Evolutionary conservation across 1,140 invertebrate genomes (phyloP), one percentile per base, ranked within the genome.

Genomic region (Drosophila kepulauana): DNA sequence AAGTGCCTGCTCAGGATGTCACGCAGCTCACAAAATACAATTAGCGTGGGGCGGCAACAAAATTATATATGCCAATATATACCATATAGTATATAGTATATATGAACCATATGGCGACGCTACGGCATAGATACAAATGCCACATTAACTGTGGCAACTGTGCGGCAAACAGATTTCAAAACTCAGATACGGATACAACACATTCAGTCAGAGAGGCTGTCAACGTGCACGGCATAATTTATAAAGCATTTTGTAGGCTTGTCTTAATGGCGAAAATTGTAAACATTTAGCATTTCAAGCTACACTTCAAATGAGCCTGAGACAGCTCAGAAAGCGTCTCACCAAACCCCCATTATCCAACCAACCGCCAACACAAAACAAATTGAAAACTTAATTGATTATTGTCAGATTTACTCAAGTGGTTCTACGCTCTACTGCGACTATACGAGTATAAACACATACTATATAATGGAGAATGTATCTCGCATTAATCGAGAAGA

Each of bases 211-310:
- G 59, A 65, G 62, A 51, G 67, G 38, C 75, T 66, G 64, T 16
- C 45, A 49, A 89, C 84, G 85, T 87, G 84, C 59, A 41, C 28
- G 80, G 84, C 84, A 87, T 87, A 87, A 87, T 87, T 87, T 78
- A 84, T 78, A 67, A 75, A 41, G 45, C 59, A 75, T 84, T 89
- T 89, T 89, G 81, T 84, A 89, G 84, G 84, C 84, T 88, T 84
- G 84, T 89, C 84, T 84, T 80, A 87, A 86, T 87, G 71, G 82
- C 79, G 65, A 87, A 82, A 73, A 82, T 79, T 69, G 76, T 82
- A 87, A 87, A 66, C 77, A 89, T 72, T 84, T 88, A 68, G 51
- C 69, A 79, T 79, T 85, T 86, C 75, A 81, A 79, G 82, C 57
- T 59, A 45, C 82, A 85, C 74, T 81, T 78, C 45, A 77, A 79